Evolutionary conservation across 2,113 vertebrate species (phyloP).

Genomic region (Sorex araneus): DNA sequence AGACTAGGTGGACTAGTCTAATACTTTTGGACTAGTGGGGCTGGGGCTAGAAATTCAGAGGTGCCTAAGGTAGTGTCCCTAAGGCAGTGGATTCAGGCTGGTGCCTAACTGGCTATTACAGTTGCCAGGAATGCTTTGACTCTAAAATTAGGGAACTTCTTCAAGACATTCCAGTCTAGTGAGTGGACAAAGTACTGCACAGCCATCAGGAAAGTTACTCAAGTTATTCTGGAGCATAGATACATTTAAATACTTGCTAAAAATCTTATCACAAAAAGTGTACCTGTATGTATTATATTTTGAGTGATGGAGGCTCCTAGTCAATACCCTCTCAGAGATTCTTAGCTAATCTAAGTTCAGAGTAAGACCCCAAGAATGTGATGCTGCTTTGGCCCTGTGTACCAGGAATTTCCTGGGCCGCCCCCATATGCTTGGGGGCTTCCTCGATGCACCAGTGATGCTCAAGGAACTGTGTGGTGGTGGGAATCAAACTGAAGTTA

Average conservation of each 20-base stretch:
- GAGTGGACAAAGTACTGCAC: neutral
- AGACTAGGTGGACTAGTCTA: no score
- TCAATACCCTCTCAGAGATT: no score
- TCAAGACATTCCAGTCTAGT: neutral
- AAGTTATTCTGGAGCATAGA: neutral
- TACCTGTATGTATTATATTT: neutral
- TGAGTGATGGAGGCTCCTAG: no score
- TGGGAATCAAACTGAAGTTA: no score
- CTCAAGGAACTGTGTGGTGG: no score
- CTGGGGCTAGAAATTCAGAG: neutral
- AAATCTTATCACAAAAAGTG: neutral
- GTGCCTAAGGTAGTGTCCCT: neutral
- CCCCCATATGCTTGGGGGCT: no score
- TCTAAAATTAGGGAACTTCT: neutral
- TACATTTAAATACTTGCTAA: conserved; percentile 10
- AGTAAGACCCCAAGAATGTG: no score
- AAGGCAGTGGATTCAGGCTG: neutral
- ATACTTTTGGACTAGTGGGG: no score
- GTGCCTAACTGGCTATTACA: neutral
- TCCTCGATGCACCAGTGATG: no score
- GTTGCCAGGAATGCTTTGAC: neutral
- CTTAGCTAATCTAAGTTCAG: no score
- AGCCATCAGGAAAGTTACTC: neutral
- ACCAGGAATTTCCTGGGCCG: no score
- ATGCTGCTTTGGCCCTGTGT: no score